Evolutionary conservation across 2,888 invertebrate genomes (phyloP).

Genomic region (Merodon equestris): DNA sequence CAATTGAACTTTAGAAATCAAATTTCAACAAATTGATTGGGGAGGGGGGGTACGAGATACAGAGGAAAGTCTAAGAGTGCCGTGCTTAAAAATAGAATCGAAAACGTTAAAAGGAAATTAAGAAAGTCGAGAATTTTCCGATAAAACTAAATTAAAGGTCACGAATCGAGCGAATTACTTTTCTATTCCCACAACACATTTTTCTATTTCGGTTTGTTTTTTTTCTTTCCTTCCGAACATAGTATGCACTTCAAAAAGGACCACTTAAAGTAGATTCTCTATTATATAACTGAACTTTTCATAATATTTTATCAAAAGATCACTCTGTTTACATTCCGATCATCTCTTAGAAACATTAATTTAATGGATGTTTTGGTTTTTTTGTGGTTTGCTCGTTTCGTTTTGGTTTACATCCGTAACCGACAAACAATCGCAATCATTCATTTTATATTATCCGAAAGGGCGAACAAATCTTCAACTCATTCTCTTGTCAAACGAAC

Average conservation of each 20-base stretch:
- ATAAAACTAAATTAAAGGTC: constrained; percentile 30
- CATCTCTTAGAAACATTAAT: constrained; percentile 39
- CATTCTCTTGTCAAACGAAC: constrained; percentile 59
- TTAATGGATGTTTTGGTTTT: constrained; percentile 34
- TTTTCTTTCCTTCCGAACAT: not conserved
- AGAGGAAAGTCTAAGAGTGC: constrained; percentile 34
- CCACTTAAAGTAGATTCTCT: constrained; percentile 12
- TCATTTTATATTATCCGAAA: constrained; percentile 57
- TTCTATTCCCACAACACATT: not conserved
- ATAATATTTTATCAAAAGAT: constrained; percentile 59
- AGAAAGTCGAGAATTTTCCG: constrained; percentile 55
- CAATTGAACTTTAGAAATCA: constrained; percentile 36
- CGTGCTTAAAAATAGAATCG: constrained; percentile 60
- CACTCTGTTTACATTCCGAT: constrained; percentile 58
- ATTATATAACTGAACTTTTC: constrained; percentile 60
- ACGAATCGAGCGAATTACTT: constrained; percentile 23
- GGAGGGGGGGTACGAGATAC: constrained; percentile 43
- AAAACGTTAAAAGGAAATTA: constrained; percentile 34
- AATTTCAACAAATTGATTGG: constrained; percentile 62
- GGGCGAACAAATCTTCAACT: constrained; percentile 60
- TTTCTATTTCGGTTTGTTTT: constrained; percentile 13
- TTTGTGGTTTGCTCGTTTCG: constrained; percentile 12
- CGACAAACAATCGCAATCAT: constrained; percentile 68
- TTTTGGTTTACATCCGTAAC: constrained; percentile 56
- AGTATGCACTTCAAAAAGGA: constrained; percentile 20